These are phyloP conservation scores for Melanaphis sacchari DNA, from an alignment of 1,140 invertebrate species.

Conservation along the genomic window DNA sequence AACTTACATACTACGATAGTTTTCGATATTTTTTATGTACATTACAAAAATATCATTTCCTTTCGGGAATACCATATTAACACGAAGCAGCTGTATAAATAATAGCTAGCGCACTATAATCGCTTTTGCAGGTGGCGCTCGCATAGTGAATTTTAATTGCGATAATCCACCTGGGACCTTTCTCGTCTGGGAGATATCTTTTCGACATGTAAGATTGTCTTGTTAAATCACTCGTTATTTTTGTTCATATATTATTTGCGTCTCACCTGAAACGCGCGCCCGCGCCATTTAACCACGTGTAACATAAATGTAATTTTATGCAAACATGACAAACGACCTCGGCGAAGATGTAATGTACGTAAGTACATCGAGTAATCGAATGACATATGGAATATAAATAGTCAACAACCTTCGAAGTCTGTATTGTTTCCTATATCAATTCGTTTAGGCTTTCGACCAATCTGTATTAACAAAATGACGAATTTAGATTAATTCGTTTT, in stretches of 20 bases:
- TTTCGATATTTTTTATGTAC: neutral
- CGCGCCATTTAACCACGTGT: neutral
- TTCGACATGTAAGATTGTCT: neutral
- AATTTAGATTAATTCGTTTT: neutral
- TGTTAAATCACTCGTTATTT: neutral
- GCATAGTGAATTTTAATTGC: neutral
- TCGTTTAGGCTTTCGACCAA: neutral
- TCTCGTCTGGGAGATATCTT: neutral
- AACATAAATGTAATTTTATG: slow-evolving; percentile 14
- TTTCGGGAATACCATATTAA: neutral
- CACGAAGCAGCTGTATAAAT: neutral
- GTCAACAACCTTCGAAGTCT: slow-evolving; percentile 1
- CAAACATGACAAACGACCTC: slow-evolving; percentile 39
- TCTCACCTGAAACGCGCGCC: neutral
- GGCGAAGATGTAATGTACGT: neutral
- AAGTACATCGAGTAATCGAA: slow-evolving; percentile 5
- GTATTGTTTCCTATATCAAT: slow-evolving; percentile 28
- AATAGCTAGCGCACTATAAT: neutral
- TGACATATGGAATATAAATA: neutral
- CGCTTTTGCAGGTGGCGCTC: neutral
- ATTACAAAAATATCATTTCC: neutral
- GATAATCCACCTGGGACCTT: neutral
- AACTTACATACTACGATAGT: neutral
- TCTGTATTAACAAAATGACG: neutral
- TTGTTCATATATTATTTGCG: neutral